Percentiles rank a stretch among this genome's conserved stretches.
These are phyloP conservation scores for Pungitius pungitius DNA, from an alignment of 2,113 vertebrate species.

Conservation along the genomic window DNA sequence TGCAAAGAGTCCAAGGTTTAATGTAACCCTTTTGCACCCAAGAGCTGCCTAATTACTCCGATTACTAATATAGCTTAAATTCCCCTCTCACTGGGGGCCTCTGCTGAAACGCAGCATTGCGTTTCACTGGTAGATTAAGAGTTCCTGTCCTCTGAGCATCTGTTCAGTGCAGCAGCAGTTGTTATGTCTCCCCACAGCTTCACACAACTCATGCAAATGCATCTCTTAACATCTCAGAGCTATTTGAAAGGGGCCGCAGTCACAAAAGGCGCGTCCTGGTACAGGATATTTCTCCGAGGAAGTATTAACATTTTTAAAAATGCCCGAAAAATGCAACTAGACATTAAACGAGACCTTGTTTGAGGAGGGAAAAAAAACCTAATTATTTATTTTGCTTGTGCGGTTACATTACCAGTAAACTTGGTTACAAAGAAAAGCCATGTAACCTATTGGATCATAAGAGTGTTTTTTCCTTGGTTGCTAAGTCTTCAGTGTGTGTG, in stretches of 20 bases:
- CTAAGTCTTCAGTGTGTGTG: neutral
- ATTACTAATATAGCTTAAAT: slow-evolving; percentile 55
- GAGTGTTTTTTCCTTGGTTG: slow-evolving; percentile 3
- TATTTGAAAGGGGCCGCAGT: slow-evolving; percentile 37
- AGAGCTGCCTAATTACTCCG: slow-evolving; percentile 42
- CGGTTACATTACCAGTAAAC: neutral
- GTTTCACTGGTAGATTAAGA: slow-evolving; percentile 54
- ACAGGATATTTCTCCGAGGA: slow-evolving; percentile 33
- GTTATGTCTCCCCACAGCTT: slow-evolving; percentile 34
- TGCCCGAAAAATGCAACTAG: slow-evolving; percentile 19
- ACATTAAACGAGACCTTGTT: slow-evolving; percentile 28
- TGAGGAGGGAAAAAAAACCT: neutral
- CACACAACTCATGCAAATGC: slow-evolving; percentile 25
- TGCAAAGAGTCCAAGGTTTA: slow-evolving; percentile 19
- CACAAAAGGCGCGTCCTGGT: slow-evolving; percentile 16
- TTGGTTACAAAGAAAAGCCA: too few species aligned
- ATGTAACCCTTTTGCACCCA: neutral
- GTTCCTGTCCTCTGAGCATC: slow-evolving; percentile 58
- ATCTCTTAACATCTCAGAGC: slow-evolving; percentile 36
- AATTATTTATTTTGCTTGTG: neutral
- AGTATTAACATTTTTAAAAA: slow-evolving; percentile 22
- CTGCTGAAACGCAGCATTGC: slow-evolving; percentile 34
- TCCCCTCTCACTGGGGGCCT: slow-evolving; percentile 25
- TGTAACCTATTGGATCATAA: neutral
- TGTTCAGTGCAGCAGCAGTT: slow-evolving; percentile 53